Conservation (phyloP, 2,888 invertebrate species). For the Xestobium rufovillosum region DNA sequence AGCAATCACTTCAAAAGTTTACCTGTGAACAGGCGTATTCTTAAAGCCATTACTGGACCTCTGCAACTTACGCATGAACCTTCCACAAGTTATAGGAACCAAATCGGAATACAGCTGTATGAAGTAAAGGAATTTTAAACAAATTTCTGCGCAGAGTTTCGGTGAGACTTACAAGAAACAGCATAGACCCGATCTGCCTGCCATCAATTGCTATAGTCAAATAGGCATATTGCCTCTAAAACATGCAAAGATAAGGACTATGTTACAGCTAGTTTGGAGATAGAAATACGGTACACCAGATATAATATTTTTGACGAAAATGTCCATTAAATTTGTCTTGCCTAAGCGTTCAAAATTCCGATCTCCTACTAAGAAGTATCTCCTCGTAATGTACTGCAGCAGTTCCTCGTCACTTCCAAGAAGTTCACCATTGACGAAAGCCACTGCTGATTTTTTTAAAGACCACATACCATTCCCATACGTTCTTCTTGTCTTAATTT, state of each 20-base stretch:
- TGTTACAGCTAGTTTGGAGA: constrained; percentile 9
- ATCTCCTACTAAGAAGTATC: constrained; percentile 32
- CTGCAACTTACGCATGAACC: constrained; percentile 51
- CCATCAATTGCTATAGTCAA: constrained; percentile 48
- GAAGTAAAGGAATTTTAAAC: constrained; percentile 7
- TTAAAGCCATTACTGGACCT: constrained; percentile 45
- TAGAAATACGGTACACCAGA: too few relatives aligned
- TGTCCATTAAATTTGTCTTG: constrained; percentile 5
- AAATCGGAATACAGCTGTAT: constrained; percentile 52
- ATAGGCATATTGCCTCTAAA: constrained; percentile 52
- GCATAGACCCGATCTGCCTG: constrained; percentile 45
- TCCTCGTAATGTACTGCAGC: constrained; percentile 41
- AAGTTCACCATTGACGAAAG: constrained; percentile 46
- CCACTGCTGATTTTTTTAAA: constrained; percentile 43
- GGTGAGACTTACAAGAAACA: constrained; percentile 50
- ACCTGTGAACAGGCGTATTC: constrained; percentile 52
- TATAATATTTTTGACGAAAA: too few relatives aligned
- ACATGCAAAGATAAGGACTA: constrained; percentile 25
- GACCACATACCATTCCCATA: constrained; percentile 46
- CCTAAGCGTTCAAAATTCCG: constrained; percentile 4
- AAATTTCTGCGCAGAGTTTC: too few relatives aligned
- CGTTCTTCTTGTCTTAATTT: constrained; percentile 31
- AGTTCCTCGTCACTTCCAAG: constrained; percentile 50
- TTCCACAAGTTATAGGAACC: constrained; percentile 50
- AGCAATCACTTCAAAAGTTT: constrained; percentile 8